Evolutionary conservation across 2,888 invertebrate genomes (phyloP).

Genomic region (Lasioglossum vierecki): DNA sequence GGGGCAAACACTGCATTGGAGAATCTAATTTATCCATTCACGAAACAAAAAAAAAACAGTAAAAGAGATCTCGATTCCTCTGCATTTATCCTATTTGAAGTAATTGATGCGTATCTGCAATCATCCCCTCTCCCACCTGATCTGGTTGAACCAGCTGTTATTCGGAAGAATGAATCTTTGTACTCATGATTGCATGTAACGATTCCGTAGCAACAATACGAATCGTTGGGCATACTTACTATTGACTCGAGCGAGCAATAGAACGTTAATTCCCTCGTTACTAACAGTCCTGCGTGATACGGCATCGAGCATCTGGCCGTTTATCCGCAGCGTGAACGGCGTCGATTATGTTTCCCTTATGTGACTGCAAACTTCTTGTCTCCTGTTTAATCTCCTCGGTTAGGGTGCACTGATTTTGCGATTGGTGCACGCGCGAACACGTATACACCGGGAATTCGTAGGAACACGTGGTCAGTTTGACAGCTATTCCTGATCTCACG

Average conservation of each 20-base stretch:
- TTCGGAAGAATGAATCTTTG: background rate
- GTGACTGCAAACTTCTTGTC: background rate
- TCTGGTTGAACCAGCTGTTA: background rate
- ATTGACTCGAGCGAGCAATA: slow-evolving; percentile 14
- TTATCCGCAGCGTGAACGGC: background rate
- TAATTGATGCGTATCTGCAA: background rate
- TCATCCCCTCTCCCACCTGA: background rate
- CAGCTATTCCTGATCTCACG: slow-evolving; percentile 55
- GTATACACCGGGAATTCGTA: slow-evolving; percentile 34
- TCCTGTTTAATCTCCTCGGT: background rate
- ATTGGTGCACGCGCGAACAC: slow-evolving; percentile 22
- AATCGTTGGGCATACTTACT: background rate
- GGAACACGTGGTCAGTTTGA: slow-evolving; percentile 59
- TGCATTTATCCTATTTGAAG: background rate
- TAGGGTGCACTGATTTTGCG: background rate
- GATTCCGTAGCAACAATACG: background rate
- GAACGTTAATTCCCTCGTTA: slow-evolving; percentile 12
- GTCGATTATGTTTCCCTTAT: background rate
- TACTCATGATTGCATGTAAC: background rate
- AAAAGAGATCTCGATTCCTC: background rate
- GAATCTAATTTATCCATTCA: background rate
- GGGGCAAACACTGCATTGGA: background rate
- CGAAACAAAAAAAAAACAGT: background rate
- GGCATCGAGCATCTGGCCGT: slow-evolving; percentile 7
- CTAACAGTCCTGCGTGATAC: slow-evolving; percentile 15